Conservation (phyloP, 2,797 vertebrate species). For the Myiotriccus ornatus region DNA sequence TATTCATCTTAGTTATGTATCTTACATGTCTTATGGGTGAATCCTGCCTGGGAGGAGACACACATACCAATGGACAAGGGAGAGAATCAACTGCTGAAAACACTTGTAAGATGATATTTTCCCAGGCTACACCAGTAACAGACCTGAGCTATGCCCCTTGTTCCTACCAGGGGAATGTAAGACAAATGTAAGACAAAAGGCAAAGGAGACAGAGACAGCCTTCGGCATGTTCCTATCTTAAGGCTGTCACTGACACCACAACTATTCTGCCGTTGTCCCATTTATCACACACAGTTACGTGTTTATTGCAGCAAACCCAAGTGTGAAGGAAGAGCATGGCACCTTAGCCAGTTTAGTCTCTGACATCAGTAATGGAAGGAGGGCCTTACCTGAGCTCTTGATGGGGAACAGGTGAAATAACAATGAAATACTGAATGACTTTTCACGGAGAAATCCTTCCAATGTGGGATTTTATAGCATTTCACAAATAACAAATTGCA, state of each 20-base stretch:
- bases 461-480: neutral
- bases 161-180: neutral
- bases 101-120: neutral
- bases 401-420: neutral
- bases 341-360: neutral
- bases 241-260: neutral
- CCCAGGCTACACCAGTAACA: neutral
- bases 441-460: neutral
- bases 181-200: neutral
- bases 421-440: neutral
- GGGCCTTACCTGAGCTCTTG: neutral
- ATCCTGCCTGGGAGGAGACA: neutral
- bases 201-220: neutral
- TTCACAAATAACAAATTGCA: neutral
- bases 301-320: neutral
- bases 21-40: neutral
- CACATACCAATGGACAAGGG: neutral
- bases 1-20: neutral
- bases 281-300: neutral
- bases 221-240: neutral
- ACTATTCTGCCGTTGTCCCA: neutral
- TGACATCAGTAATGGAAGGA: neutral
- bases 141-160: neutral
- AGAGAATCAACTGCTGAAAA: neutral
- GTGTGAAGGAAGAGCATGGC: neutral